These are phyloP conservation scores for Petrolisthes cinctipes DNA, from an alignment of 2,888 invertebrate species.

Conservation along the genomic window DNA sequence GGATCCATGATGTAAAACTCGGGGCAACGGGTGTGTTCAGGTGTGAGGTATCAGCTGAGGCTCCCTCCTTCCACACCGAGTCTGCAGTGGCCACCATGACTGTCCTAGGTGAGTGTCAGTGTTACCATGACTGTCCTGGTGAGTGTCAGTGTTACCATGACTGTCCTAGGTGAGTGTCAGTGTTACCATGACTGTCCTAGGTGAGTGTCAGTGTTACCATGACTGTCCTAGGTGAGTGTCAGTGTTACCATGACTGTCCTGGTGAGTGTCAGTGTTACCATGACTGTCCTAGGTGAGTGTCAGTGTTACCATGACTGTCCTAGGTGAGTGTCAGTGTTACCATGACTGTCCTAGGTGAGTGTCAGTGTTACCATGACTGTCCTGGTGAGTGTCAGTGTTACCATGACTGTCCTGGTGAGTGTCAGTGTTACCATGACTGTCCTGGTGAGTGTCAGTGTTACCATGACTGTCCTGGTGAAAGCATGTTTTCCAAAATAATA, in stretches of 20 bases:
- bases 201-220: too few relatives aligned
- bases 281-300: neutral
- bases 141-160: neutral
- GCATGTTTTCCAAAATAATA: too few relatives aligned
- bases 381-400: neutral
- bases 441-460: neutral
- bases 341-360: neutral
- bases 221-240: too few relatives aligned
- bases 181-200: too few relatives aligned
- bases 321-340: neutral
- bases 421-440: neutral
- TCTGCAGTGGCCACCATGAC: slow-evolving; percentile 41
- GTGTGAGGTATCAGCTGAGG: slow-evolving; percentile 63
- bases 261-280: too few relatives aligned
- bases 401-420: neutral
- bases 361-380: too few relatives aligned
- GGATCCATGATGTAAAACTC: slow-evolving; percentile 51
- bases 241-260: too few relatives aligned
- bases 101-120: slow-evolving; percentile 51
- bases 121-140: neutral
- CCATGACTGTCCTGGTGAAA: neutral
- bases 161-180: neutral
- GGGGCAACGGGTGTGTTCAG: slow-evolving; percentile 56
- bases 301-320: neutral
- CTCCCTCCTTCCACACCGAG: slow-evolving; percentile 60